Conservation (phyloP, 2,888 invertebrate species). For the Drosophila atripex region DNA sequence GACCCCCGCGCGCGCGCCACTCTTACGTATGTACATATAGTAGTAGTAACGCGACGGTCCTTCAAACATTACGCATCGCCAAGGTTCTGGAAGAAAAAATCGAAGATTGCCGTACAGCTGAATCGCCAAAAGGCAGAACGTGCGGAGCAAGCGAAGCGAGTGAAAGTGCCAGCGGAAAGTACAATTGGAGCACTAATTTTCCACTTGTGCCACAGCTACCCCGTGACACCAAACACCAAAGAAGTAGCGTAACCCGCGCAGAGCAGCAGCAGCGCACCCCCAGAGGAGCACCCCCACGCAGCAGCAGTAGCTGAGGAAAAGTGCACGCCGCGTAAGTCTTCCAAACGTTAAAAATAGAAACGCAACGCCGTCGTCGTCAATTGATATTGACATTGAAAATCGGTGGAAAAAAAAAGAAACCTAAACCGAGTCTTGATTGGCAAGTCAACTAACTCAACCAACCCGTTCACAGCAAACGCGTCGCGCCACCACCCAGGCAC, state of each 20-base stretch:
- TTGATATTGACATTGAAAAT: constrained; percentile 41
- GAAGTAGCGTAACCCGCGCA: constrained; percentile 2
- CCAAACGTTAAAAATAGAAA: constrained; percentile 72
- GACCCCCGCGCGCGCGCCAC: constrained; percentile 51
- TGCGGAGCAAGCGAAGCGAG: constrained; percentile 65
- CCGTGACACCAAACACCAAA: constrained; percentile 7
- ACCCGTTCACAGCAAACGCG: constrained; percentile 76
- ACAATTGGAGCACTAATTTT: constrained; percentile 48
- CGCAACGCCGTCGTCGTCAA: constrained; percentile 12
- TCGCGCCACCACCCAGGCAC: constrained; percentile 40
- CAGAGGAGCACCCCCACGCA: constrained; percentile 34
- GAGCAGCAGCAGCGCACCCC: constrained; percentile 12
- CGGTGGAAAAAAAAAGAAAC: constrained; percentile 14
- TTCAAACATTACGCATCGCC: constrained; percentile 72
- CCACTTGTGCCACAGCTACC: constrained; percentile 56
- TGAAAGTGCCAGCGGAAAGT: constrained; percentile 67
- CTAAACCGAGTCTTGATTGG: constrained; percentile 27
- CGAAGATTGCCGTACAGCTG: constrained; percentile 31
- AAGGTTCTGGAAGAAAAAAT: constrained; percentile 54
- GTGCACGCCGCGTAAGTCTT: constrained; percentile 74
- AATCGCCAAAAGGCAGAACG: constrained; percentile 55
- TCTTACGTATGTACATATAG: constrained; percentile 52
- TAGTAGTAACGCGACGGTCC: constrained; percentile 75
- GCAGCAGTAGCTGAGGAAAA: constrained; percentile 37
- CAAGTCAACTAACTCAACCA: constrained; percentile 72